These are phyloP conservation scores for Lucilia sericata DNA, from an alignment of 1,140 invertebrate species.

Conservation along the genomic window DNA sequence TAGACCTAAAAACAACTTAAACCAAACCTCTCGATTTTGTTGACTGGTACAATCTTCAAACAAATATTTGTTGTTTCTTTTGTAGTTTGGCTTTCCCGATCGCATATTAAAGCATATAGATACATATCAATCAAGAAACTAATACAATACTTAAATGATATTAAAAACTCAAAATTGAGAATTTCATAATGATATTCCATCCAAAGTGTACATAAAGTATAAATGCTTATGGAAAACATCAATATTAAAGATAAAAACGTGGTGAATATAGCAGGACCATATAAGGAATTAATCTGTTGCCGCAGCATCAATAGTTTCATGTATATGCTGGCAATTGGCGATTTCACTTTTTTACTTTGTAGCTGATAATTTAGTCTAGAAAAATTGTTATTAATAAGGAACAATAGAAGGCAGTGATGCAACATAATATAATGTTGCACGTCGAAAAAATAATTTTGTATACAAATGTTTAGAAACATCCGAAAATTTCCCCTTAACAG, in stretches of 20 bases:
- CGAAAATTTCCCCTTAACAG: neutral
- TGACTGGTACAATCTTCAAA: no score
- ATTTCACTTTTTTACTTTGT: neutral
- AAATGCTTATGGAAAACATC: neutral
- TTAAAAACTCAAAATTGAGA: no score
- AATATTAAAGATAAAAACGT: neutral
- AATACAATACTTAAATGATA: no score
- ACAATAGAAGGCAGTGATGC: neutral
- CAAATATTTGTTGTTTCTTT: no score
- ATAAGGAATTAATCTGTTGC: neutral
- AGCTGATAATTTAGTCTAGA: neutral
- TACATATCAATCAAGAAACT: no score
- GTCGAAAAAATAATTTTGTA: neutral
- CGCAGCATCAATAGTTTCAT: neutral
- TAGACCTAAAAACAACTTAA: no score
- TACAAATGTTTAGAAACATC: neutral
- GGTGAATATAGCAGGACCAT: neutral
- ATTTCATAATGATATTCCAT: no score
- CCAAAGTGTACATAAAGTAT: no score
- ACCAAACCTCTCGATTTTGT: no score
- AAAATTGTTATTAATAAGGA: neutral
- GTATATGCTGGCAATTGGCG: neutral
- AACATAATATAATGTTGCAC: neutral
- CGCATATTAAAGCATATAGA: no score
- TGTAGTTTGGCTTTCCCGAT: no score